Evolutionary conservation across 1,140 invertebrate species (phyloP), one percentile per base, ranked within the genome.

Genomic region (Eriosoma lanigerum): DNA sequence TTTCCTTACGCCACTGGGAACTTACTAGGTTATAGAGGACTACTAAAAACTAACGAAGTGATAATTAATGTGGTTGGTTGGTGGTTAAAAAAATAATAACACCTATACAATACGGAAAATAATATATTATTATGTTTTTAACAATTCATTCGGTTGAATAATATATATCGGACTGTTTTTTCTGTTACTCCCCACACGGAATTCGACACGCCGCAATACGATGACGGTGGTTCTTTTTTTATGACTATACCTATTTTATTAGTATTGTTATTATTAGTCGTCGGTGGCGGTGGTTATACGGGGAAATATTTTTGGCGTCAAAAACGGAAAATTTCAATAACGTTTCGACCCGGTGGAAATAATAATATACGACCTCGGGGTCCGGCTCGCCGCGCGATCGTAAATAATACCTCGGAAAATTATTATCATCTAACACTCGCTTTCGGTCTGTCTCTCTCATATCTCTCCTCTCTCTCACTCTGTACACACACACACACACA

Each of bases 311-410:
- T 78, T 76, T 62, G 75, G 29, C 15, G 75, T 56, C 38, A 17
- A 78, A 62, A 62, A 78, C 38, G 38, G 56, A 62, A 62, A 78
- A 78, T 78, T 78, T 78, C 75, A 78, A 78, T 78, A 78, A 62
- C 4, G 38, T 78, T 58, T 46, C 19, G 32, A 58, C 54, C 75
- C 54, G 52, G 9, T 24, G 4, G 26, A n/a, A 26, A 72, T 72
- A 26, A 72, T 72, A 72, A 50, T 72, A 29, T 72, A 72, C 68
- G 75, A 78, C 56, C 75, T 62, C 75, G 32, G 75, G 46, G 68
- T 50, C 46, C 48, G 24, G 17, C 46, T 15, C 46, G 56, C 32
- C 32, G 32, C 8, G 32, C 56, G 26, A 78, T 78, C 75, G 75
- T 78, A 78, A 78, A 78, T 48, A 78, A 78, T 52, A 62, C 26